Base-by-base conservation (phyloP, 2,888 invertebrate genomes). In the Petrophora chlorosata region DNA sequence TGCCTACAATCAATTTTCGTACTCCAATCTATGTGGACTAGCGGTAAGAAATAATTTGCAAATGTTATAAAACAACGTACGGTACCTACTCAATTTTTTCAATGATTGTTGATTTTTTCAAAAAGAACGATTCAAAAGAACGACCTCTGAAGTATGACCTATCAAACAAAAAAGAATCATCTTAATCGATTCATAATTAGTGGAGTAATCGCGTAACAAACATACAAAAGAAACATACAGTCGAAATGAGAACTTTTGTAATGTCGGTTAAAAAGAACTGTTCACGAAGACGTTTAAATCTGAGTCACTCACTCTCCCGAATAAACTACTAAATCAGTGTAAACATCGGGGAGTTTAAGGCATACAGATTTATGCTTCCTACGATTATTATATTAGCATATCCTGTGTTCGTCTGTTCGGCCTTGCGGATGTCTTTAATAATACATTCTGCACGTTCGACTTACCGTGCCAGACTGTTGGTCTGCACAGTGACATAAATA, bases 351-450 rank as follows among this genome's bases (percentile, higher is more conserved):
- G 3, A 19, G 22, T 15, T 30, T 35, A 3, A 15, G n/a, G 29
- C 26, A 17, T 34, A 9, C 16, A 38, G 14, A 38, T 33, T 38
- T 34, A 33, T 25, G 28, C 40, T 16, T 42, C 44, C 45, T 38
- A 35, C 45, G 16, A 12, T 22, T 41, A 23, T 22, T 34, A 35
- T 35, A 32, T 35, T 17, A 33, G 8, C 45, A 22, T 36, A 43
- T 52, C 43, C 39, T 32, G 42, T 10, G 46, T n/a, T 16, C 36
- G n/a, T n/a, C n/a, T n/a, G n/a, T n/a, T n/a, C 5, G 28, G 16
- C 46, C 47, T 46, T 42, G 46, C 19, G 5, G 5, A 14, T 9
- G 23, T 29, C 22, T 38, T 38, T 34, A 34, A 42, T 38, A n/a
- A 14, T 46, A 51, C 3, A 22, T 22, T 51, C 10, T 10, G 34